Evolutionary conservation across 2,797 vertebrate genomes (phyloP), one percentile per base, ranked within the genome.

Genomic region (Hypotaenidia philippensis): DNA sequence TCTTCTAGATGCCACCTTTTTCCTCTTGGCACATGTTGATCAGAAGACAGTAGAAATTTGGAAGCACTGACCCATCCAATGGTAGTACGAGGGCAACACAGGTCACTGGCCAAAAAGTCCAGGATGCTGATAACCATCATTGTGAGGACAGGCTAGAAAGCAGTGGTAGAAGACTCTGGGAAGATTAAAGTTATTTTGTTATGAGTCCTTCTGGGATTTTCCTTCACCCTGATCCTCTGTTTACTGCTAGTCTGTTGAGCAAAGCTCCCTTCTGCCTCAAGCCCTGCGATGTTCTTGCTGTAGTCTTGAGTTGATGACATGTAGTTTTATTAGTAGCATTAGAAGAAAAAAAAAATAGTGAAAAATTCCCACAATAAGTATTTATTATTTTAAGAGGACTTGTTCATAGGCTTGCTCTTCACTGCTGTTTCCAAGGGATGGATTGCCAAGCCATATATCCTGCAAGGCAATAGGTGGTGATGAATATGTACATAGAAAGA

Each of bases 271-370:
- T 64, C 49, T 83, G 10, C n/a, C 34, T 40, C 61, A 64, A 15
- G 10, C n/a, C 11, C 6, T 59, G 31, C 6, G 57, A 59, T 1
- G 4, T 3, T 4, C 7, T 85, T 72, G 65, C 50, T 65, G 11
- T 8, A 38, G 5, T 34, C 79, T 21, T 2, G 13, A 52, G 13
- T 36, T 80, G 65, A n/a, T 69, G 41, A 27, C 8, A 23, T 3
- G 0, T 0, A 6, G 3, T 16, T 6, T 5, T 79, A 23, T 7
- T 27, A 80, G 38, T 19, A 79, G 17, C 17, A 29, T 1, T 34
- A 22, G 18, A 8, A 22, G 47, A 36, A 26, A 70, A 50, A 49
- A 64, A 34, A 38, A 50, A 22, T 47, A 53, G 13, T 5, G 15
- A 36, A 40, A 75, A 55, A 9, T 17, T 41, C 31, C 47, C 32